Percentiles rank a stretch among this genome's conserved stretches.
Conservation (phyloP, 1,140 invertebrate species). For the Hylaeus anthracinus region DNA sequence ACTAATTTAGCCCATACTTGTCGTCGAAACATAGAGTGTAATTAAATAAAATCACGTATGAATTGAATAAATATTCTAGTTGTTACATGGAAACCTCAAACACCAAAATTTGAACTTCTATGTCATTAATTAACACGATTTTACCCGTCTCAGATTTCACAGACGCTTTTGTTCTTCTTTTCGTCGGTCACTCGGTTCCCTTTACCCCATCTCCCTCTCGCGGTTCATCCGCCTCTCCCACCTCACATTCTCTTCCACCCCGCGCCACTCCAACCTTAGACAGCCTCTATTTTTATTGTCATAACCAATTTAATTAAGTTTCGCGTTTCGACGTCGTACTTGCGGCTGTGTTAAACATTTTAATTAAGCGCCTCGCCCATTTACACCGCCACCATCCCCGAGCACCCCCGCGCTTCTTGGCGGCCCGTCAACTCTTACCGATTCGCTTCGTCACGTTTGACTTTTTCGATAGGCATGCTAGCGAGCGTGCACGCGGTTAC, state of each 20-base stretch:
- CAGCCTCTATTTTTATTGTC: constrained; percentile 66
- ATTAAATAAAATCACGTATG: too few species aligned
- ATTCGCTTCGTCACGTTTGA: constrained; percentile 34
- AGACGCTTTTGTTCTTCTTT: constrained; percentile 3
- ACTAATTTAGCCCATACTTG: too few species aligned
- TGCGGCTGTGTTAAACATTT: constrained; percentile 68
- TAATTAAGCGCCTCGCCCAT: constrained; percentile 68
- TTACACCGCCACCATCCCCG: constrained; percentile 40
- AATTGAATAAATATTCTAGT: too few species aligned
- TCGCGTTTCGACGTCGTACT: constrained; percentile 65
- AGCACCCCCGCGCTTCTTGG: background rate
- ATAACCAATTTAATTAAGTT: constrained; percentile 70
- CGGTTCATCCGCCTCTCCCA: background rate
- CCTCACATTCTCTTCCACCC: too few species aligned
- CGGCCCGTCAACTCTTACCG: constrained; percentile 13
- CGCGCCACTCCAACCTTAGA: constrained; percentile 13
- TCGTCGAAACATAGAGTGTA: too few species aligned
- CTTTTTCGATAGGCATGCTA: constrained; percentile 11
- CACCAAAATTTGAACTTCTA: too few species aligned
- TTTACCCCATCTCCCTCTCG: background rate
- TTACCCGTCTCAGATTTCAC: background rate
- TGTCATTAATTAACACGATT: too few species aligned
- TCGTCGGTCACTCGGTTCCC: constrained; percentile 10
- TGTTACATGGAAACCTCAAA: too few species aligned
- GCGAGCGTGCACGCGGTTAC: background rate